A percentile compares a stretch with the other conserved stretches of the same genome.
Evolutionary conservation across 2,888 invertebrate species (phyloP).

Genomic region (Busseola fusca): DNA sequence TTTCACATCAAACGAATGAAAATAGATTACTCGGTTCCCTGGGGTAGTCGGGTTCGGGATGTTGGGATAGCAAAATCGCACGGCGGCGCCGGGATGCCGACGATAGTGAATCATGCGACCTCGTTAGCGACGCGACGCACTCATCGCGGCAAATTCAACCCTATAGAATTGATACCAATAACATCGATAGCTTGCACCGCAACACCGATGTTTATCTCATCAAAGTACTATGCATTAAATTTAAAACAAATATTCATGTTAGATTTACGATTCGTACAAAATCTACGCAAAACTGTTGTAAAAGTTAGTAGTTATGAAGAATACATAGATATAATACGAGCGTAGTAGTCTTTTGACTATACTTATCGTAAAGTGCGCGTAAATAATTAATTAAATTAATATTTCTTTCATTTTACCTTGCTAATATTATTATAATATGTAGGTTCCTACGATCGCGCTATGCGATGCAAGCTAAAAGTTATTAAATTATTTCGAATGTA

Average conservation of each 20-base stretch:
- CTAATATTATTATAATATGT: neutral
- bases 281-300: conserved; percentile 28
- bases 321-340: too few species aligned
- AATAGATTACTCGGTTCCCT: conserved; percentile 75
- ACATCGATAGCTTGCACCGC: conserved; percentile 48
- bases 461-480: conserved; percentile 26
- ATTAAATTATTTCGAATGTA: conserved; percentile 34
- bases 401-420: conserved; percentile 18
- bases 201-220: conserved; percentile 39
- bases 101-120: conserved; percentile 79
- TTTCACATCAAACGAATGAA: conserved; percentile 69
- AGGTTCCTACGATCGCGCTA: neutral
- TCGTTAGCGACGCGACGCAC: conserved; percentile 69
- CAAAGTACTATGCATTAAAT: conserved; percentile 45
- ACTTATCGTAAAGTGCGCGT: conserved; percentile 26
- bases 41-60: conserved; percentile 59
- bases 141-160: conserved; percentile 42
- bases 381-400: conserved; percentile 21
- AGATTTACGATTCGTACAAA: conserved; percentile 40
- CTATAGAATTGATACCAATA: conserved; percentile 48
- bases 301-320: conserved; percentile 31
- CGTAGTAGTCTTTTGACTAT: too few species aligned
- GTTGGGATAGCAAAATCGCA: conserved; percentile 67
- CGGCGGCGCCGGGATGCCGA: conserved; percentile 83
- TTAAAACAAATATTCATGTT: conserved; percentile 33